Percentiles rank a stretch among this genome's conserved stretches.
Conservation (phyloP, 2,888 invertebrate species). For the Cremastinae sp. region DNA sequence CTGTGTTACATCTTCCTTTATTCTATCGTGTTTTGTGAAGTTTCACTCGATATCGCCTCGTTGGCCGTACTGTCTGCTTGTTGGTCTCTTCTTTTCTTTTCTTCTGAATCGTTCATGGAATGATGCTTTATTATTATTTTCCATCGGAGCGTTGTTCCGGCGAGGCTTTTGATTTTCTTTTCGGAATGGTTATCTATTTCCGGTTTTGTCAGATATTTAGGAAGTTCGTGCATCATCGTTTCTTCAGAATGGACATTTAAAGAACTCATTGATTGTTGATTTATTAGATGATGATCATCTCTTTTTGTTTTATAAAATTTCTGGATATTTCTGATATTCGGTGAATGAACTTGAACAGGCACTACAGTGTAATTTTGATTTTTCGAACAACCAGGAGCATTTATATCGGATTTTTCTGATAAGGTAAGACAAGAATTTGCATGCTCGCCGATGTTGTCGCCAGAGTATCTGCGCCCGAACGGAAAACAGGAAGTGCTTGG, state of each 20-base stretch:
- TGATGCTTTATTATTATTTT: constrained; percentile 62
- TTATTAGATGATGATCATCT: not conserved
- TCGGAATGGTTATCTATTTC: constrained; percentile 1
- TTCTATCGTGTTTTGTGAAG: constrained; percentile 13
- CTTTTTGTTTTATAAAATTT: constrained; percentile 5
- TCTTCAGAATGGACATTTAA: not conserved
- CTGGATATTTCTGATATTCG: constrained; percentile 20
- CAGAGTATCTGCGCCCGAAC: constrained; percentile 42
- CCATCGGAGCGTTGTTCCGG: constrained; percentile 58
- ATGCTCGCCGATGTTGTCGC: constrained; percentile 7
- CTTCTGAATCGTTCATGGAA: constrained; percentile 36
- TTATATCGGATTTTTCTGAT: constrained; percentile 10
- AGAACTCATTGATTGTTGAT: not conserved
- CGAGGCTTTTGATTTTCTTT: constrained; percentile 15
- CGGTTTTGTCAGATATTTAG: constrained; percentile 1
- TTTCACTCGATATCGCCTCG: constrained; percentile 19
- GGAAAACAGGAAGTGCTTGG: constrained; percentile 50
- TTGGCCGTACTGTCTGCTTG: not conserved
- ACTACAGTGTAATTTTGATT: constrained; percentile 47
- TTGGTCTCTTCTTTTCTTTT: constrained; percentile 1
- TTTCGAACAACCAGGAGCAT: not conserved
- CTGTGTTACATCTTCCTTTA: constrained; percentile 11
- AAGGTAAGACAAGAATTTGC: constrained; percentile 2
- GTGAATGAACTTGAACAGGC: constrained; percentile 47
- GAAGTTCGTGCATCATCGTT: not conserved